Percentiles rank a stretch among this genome's conserved stretches.
These are phyloP conservation scores for Cryptus armator DNA, from an alignment of 2,888 invertebrate species.

Conservation along the genomic window DNA sequence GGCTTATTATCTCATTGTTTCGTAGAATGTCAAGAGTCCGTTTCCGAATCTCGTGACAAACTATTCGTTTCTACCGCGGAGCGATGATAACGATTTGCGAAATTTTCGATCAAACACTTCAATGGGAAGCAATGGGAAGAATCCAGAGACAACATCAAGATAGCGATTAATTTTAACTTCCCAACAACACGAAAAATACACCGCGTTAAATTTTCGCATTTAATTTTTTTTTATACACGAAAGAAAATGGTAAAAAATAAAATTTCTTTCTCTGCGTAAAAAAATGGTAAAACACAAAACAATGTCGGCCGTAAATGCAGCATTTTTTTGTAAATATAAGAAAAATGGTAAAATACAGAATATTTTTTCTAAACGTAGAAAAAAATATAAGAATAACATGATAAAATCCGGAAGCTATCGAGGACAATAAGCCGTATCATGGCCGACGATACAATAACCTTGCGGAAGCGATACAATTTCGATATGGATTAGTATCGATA, in stretches of 20 bases:
- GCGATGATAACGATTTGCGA: conserved; percentile 25
- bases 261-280: too few relatives aligned
- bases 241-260: too few relatives aligned
- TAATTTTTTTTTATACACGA: too few relatives aligned
- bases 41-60: neutral
- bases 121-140: neutral
- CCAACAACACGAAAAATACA: neutral
- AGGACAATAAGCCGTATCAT: too few relatives aligned
- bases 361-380: too few relatives aligned
- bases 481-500: neutral
- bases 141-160: neutral
- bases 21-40: conserved; percentile 1
- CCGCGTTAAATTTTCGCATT: neutral
- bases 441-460: neutral
- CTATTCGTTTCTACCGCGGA: neutral
- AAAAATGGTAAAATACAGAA: too few relatives aligned
- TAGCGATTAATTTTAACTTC: neutral
- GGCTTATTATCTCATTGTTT: neutral
- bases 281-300: too few relatives aligned
- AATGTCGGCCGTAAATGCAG: too few relatives aligned
- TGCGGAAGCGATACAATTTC: neutral
- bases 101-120: conserved; percentile 18
- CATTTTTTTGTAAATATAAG: too few relatives aligned
- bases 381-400: too few relatives aligned
- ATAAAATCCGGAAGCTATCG: too few relatives aligned